Evolutionary conservation across 2,113 vertebrate genomes (phyloP).

Genomic region (Tupaia tana): DNA sequence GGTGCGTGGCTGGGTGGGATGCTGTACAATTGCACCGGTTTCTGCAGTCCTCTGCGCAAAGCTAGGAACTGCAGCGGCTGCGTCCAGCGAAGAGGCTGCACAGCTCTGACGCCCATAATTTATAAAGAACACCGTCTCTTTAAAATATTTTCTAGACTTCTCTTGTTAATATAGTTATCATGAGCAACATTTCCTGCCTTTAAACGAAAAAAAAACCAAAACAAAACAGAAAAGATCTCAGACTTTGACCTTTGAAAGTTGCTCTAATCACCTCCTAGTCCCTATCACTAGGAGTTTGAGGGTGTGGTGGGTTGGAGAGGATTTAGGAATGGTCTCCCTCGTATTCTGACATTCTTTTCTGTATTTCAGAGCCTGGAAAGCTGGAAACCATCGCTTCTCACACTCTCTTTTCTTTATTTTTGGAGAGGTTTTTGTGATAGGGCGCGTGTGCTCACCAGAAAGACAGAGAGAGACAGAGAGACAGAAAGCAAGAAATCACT

Average conservation of each 20-base stretch:
- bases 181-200: not conserved
- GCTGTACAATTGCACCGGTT: not conserved
- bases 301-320: not conserved
- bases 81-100: not conserved
- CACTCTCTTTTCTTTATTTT: not conserved
- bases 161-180: not conserved
- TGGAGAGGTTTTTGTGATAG: no score
- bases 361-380: not conserved
- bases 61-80: not conserved
- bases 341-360: constrained; percentile 28
- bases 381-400: not conserved
- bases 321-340: not conserved
- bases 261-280: not conserved
- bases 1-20: not conserved
- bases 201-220: not conserved
- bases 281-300: not conserved
- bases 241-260: not conserved
- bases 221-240: not conserved
- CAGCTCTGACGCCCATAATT: not conserved
- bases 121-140: not conserved
- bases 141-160: constrained; percentile 39
- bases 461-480: no score
- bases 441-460: no score
- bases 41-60: constrained; percentile 17
- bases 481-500: no score